Base-by-base conservation (phyloP, 2,888 invertebrate species). In the Lapara coniferarum region DNA sequence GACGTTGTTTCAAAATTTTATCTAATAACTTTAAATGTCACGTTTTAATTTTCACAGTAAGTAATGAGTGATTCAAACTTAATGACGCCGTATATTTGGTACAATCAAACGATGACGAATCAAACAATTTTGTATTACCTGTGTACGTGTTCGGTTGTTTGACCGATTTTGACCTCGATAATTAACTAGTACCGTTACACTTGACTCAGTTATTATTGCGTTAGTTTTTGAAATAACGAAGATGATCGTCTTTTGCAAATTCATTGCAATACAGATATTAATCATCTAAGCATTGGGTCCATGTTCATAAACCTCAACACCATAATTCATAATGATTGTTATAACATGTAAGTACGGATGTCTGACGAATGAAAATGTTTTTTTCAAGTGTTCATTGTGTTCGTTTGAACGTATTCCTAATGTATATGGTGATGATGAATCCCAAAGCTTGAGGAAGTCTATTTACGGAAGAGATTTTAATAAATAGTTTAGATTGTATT, bases 161-260 rank as follows among this genome's bases (percentile, higher is more conserved):
- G 89, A 88, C 87, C 85, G 87, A 88, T 85, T 85, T 81, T 88
- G 90, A 90, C 93, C 93, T 84, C 88, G 85, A 92, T 93, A 90
- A 91, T 91, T 92, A 93, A 93, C 86, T 87, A 85, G 82, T 75
- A 89, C 92, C 92, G 93, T 93, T 93, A 93, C 77, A 83, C 84
- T 87, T 88, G 86, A 88, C 87, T 88, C 86, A 83, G 85, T 88
- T 90, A 86, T 87, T 86, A 87, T 90, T 92, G 90, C 90, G 85
- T 89, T 89, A 86, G 75, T 80, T 89, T 88, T 89, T 88, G 85
- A 86, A 90, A 90, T 83, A 81, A 81, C 76, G 73, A 80, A 75
- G 79, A 77, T 82, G 79, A 71, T 77, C 77, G 74, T 76, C 79
- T 77, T 74, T 76, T 77, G 79, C 81, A 84, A 83, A 85, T 79